phyloP scores from a whole-genome alignment of 2,888 invertebrate species.

The Antheraea assamensis region DNA sequence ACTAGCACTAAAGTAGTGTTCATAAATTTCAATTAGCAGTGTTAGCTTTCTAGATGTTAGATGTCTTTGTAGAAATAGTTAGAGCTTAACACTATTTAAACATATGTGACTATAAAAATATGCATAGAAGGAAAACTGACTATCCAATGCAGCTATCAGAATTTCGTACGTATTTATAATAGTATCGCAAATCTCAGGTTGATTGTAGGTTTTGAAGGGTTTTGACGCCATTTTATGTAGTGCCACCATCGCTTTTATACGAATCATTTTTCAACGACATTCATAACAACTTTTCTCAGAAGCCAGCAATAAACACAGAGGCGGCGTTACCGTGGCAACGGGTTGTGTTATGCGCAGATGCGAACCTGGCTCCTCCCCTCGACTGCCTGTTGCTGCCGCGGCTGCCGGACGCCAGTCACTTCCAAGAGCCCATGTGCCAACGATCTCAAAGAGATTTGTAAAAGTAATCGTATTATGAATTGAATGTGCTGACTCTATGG shows the following conservation, averaged over 20 bases:
- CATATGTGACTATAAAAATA: too few relatives aligned
- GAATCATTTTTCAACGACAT: not conserved
- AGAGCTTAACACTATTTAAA: too few relatives aligned
- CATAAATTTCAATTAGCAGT: too few relatives aligned
- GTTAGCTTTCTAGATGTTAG: too few relatives aligned
- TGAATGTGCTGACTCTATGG: constrained; percentile 40
- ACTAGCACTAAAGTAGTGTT: too few relatives aligned
- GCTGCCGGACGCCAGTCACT: constrained; percentile 64
- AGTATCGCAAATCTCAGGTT: not conserved
- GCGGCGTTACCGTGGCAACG: constrained; percentile 77
- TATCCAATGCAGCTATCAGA: too few relatives aligned
- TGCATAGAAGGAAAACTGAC: too few relatives aligned
- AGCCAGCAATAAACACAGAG: constrained; percentile 67
- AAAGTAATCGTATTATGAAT: constrained; percentile 30
- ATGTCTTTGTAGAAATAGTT: too few relatives aligned
- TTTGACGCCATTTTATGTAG: not conserved
- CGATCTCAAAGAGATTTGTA: constrained; percentile 25
- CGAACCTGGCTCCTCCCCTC: constrained; percentile 63
- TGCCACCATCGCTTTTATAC: not conserved
- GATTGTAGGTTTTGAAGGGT: not conserved
- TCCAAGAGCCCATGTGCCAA: constrained; percentile 14
- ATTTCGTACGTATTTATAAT: not conserved
- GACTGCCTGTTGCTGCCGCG: constrained; percentile 77
- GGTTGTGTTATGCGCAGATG: constrained; percentile 63
- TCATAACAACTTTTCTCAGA: constrained; percentile 17